Evolutionary conservation across 2,113 vertebrate species (phyloP).

Genomic region (Nestor notabilis): DNA sequence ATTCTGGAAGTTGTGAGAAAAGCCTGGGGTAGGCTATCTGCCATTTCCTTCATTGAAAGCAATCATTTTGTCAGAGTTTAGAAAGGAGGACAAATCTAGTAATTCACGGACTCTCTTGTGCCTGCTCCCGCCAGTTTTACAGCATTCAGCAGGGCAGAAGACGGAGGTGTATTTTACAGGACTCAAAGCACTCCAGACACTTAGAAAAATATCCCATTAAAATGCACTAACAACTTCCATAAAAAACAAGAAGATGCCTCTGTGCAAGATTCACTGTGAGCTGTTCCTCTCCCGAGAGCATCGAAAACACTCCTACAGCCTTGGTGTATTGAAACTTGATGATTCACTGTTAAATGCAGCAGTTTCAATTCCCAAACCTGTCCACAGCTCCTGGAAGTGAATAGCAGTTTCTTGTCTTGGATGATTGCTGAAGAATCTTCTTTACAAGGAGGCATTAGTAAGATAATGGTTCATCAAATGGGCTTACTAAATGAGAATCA

Average conservation of each 20-base stretch:
- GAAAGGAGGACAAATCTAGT: not conserved
- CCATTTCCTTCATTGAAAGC: not conserved
- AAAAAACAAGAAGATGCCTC: not conserved
- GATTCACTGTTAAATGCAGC: constrained; percentile 14
- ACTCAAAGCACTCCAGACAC: not conserved
- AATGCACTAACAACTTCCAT: not conserved
- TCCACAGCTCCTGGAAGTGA: not conserved
- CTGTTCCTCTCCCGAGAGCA: not conserved
- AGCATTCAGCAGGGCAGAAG: not conserved
- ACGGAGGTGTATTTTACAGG: not conserved
- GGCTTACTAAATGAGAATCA: not conserved
- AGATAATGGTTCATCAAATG: not conserved
- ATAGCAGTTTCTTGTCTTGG: not conserved
- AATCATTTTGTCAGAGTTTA: not conserved
- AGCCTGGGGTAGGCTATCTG: not conserved
- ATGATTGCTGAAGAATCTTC: not conserved
- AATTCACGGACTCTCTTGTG: not conserved
- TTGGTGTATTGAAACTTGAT: not conserved
- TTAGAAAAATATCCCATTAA: not conserved
- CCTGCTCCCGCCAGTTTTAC: not conserved
- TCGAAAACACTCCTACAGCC: not conserved
- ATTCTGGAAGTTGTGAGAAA: not conserved
- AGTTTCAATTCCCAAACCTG: not conserved
- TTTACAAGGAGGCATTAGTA: not conserved
- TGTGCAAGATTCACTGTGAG: not conserved